phyloP scores from a whole-genome alignment of 2,797 vertebrate species.

The Pangasius sanitwongsei region DNA sequence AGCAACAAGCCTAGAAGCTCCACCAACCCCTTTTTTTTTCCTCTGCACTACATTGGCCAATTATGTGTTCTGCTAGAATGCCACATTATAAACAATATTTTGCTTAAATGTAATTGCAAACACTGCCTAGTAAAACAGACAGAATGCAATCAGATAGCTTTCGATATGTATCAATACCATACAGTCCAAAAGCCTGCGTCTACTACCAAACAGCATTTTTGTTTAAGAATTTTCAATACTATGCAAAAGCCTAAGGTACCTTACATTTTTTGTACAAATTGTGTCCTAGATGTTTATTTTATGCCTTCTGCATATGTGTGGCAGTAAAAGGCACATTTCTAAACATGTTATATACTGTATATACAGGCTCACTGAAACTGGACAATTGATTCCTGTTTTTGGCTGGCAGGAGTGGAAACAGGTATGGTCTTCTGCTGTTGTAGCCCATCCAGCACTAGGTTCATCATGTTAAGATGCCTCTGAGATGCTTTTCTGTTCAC shows the following conservation, averaged over 20 bases:
- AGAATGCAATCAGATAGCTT: not conserved
- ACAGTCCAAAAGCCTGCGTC: not conserved
- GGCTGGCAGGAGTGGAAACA: not conserved
- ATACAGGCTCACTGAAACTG: not conserved
- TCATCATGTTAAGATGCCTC: not conserved
- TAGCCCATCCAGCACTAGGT: not conserved
- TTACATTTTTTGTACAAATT: not conserved
- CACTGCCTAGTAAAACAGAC: not conserved
- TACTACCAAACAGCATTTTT: not conserved
- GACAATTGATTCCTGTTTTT: not conserved
- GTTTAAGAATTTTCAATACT: not conserved
- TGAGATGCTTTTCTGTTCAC: not conserved
- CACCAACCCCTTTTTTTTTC: not conserved
- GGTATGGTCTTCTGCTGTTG: not conserved
- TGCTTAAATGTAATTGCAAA: not conserved
- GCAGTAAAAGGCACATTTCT: not conserved
- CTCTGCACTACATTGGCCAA: not conserved
- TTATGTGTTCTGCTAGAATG: not conserved
- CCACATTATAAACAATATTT: not conserved
- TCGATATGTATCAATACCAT: not conserved
- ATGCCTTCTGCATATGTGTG: not conserved
- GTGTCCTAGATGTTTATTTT: not conserved
- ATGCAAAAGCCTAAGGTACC: not conserved
- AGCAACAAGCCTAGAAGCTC: not conserved
- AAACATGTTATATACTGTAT: not conserved